phyloP scores from a whole-genome alignment of 1,140 invertebrate species.

The Euschistus heros region DNA sequence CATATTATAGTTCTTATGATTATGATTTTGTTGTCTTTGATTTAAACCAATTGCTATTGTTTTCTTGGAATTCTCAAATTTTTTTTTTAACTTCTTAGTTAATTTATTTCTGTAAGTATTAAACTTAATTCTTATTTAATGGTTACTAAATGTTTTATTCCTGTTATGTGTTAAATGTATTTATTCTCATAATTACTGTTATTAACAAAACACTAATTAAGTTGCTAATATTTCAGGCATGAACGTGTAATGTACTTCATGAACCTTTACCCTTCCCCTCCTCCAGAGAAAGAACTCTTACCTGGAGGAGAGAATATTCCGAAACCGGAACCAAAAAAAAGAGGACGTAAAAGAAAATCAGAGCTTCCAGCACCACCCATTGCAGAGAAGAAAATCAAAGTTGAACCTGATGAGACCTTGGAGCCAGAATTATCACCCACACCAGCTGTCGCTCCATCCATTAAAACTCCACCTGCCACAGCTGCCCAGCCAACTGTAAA shows the following conservation, averaged over 20 bases:
- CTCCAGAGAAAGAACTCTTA: background rate
- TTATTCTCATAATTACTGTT: background rate
- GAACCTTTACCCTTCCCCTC: background rate
- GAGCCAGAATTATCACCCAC: background rate
- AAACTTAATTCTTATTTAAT: background rate
- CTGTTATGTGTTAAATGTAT: background rate
- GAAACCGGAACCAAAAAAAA: background rate
- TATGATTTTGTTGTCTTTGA: too few relatives aligned
- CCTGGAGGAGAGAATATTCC: background rate
- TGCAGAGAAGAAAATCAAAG: too few relatives aligned
- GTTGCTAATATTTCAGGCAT: background rate
- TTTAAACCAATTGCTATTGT: too few relatives aligned
- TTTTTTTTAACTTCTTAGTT: background rate
- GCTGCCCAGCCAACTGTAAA: background rate
- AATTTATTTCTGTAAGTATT: background rate
- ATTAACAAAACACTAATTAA: background rate
- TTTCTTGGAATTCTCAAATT: background rate
- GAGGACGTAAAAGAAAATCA: background rate
- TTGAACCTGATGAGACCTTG: background rate
- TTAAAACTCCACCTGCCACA: too few relatives aligned
- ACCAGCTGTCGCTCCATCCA: background rate
- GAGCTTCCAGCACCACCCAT: background rate
- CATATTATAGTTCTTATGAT: too few relatives aligned
- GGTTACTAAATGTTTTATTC: background rate
- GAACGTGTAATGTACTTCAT: background rate